Percentiles rank a stretch among this genome's conserved stretches.
phyloP scores from a whole-genome alignment of 2,797 vertebrate genomes.

The Telmatherina bonti region DNA sequence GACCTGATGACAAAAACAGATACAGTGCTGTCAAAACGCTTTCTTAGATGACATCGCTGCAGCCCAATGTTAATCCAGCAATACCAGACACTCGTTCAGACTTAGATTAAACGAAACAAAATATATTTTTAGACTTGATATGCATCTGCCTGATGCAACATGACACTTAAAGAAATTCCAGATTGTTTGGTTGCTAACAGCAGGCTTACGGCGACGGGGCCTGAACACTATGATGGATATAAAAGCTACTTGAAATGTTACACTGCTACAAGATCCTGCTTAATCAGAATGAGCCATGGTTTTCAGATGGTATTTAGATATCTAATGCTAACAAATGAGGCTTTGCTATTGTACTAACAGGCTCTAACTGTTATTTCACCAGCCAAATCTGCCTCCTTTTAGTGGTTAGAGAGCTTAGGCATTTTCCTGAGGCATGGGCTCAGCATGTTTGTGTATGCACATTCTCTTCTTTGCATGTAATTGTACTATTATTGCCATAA shows the following conservation, averaged over 20 bases:
- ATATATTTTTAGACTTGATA: conserved; percentile 17
- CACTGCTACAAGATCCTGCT: conserved; percentile 54
- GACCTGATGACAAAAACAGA: conserved; percentile 73
- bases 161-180: conserved; percentile 24
- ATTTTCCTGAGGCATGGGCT: conserved; percentile 69
- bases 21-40: conserved; percentile 16
- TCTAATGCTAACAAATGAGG: conserved; percentile 74
- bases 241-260: conserved; percentile 56
- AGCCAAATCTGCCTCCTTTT: conserved; percentile 65
- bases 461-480: conserved; percentile 69
- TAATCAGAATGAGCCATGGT: conserved; percentile 72
- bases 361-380: conserved; percentile 74
- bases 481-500: conserved; percentile 72
- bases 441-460: conserved; percentile 64
- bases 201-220: conserved; percentile 12
- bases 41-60: conserved; percentile 36
- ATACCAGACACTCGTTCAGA: not conserved
- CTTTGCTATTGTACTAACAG: conserved; percentile 72
- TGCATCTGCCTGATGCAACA: conserved; percentile 21
- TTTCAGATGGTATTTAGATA: conserved; percentile 83
- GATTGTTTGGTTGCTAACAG: conserved; percentile 15
- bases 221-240: conserved; percentile 18
- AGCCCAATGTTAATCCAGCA: conserved; percentile 17
- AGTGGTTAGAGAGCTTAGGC: conserved; percentile 70
- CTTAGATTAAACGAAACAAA: conserved; percentile 27